Percentiles rank a stretch among this genome's conserved stretches.
Conservation (phyloP, 1,140 invertebrate genomes). For the Camponotus pennsylvanicus region DNA sequence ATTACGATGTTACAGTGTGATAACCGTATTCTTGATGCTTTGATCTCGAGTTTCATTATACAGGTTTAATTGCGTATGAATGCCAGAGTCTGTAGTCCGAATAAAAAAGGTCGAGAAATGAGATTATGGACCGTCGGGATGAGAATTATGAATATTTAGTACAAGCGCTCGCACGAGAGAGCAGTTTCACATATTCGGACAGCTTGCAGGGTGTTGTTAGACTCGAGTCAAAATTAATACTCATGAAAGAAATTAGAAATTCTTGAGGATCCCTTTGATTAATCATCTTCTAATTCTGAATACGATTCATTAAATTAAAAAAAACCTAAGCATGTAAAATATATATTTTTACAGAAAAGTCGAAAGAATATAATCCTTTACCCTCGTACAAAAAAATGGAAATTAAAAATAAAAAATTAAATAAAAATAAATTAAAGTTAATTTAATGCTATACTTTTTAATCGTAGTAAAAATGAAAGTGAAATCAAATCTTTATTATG, state of each 20-base stretch:
- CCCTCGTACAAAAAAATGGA: background rate
- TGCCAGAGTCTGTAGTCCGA: constrained; percentile 4
- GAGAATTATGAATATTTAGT: constrained; percentile 47
- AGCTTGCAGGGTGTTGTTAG: background rate
- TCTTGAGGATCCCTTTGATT: background rate
- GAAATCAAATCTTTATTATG: background rate
- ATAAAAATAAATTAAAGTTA: background rate
- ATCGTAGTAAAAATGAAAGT: background rate
- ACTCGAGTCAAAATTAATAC: background rate
- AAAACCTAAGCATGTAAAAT: background rate
- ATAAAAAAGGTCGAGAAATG: constrained; percentile 29
- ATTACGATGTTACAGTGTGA: constrained; percentile 28
- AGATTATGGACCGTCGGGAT: constrained; percentile 12
- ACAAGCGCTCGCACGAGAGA: constrained; percentile 21
- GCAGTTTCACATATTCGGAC: constrained; percentile 3
- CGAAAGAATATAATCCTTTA: background rate
- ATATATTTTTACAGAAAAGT: background rate
- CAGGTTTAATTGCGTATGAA: constrained; percentile 48
- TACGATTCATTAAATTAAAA: background rate
- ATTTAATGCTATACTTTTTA: background rate
- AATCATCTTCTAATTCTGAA: background rate
- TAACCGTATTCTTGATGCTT: constrained; percentile 22
- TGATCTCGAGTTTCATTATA: constrained; percentile 48
- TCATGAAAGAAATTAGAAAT: constrained; percentile 5
- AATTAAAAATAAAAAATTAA: background rate